A percentile compares a stretch with the other conserved stretches of the same genome.
These are phyloP conservation scores for Tineola bisselliella DNA, from an alignment of 2,888 invertebrate genomes.

Conservation along the genomic window DNA sequence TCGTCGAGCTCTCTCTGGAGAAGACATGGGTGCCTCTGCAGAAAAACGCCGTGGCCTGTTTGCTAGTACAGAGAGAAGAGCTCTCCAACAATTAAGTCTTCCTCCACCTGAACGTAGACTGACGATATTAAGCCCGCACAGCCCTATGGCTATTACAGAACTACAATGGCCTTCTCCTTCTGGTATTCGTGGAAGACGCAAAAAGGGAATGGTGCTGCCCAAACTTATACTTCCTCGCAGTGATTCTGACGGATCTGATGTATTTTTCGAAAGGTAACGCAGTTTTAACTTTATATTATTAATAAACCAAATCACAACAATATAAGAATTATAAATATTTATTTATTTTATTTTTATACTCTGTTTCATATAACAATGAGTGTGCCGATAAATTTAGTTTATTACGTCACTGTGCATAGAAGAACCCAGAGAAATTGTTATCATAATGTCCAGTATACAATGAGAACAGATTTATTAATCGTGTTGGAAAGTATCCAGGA, in stretches of 20 bases:
- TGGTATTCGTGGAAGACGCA: constrained; percentile 70
- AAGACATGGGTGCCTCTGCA: constrained; percentile 69
- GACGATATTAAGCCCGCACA: constrained; percentile 83
- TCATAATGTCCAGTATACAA: neutral
- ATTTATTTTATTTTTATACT: neutral
- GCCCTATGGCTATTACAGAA: constrained; percentile 76
- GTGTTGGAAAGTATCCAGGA: constrained; percentile 10
- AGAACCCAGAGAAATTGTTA: neutral
- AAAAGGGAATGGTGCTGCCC: constrained; percentile 78
- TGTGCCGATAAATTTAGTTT: neutral
- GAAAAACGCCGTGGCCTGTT: constrained; percentile 74
- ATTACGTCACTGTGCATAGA: neutral
- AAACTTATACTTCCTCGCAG: constrained; percentile 79
- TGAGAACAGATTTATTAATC: constrained; percentile 10
- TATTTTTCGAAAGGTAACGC: constrained; percentile 72
- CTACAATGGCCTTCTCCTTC: constrained; percentile 70
- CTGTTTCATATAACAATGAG: neutral
- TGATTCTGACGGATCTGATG: constrained; percentile 77
- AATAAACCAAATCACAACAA: neutral
- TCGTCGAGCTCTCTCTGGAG: constrained; percentile 70
- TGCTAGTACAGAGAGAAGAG: constrained; percentile 72
- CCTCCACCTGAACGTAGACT: constrained; percentile 75
- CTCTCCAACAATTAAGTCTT: constrained; percentile 74
- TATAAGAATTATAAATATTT: neutral
- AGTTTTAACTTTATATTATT: no score